Conservation (phyloP, 1,140 invertebrate genomes). For the Maconellicoccus hirsutus region DNA sequence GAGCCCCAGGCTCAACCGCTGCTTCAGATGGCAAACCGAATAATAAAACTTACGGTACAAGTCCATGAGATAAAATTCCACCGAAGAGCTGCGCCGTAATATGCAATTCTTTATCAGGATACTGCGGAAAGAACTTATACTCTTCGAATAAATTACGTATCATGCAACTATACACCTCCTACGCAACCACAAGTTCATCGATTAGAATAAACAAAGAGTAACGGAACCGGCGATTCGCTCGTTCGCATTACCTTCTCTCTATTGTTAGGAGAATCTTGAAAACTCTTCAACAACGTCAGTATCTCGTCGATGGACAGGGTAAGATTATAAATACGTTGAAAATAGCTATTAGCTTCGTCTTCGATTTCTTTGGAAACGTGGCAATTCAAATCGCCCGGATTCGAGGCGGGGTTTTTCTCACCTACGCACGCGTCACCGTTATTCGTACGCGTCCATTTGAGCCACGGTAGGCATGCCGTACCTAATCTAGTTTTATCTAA, state of each 20-base stretch:
- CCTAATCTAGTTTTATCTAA: conserved; percentile 14
- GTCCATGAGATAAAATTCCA: conserved; percentile 91
- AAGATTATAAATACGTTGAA: conserved; percentile 96
- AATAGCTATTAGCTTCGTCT: conserved; percentile 95
- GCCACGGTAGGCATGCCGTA: not conserved
- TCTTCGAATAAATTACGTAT: conserved; percentile 96
- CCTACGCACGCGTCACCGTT: not conserved
- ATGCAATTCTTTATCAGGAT: conserved; percentile 94
- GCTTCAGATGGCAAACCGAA: too few relatives aligned
- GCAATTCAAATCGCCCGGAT: conserved; percentile 1
- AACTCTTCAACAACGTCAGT: conserved; percentile 85
- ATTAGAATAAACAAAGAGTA: too few relatives aligned
- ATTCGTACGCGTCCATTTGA: too few relatives aligned
- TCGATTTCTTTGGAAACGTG: conserved; percentile 85
- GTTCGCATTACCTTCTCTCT: too few relatives aligned
- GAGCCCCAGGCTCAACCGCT: too few relatives aligned
- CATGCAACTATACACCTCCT: conserved; percentile 93
- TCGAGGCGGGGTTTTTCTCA: not conserved
- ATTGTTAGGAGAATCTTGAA: conserved; percentile 80
- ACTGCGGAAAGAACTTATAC: conserved; percentile 95
- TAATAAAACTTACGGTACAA: conserved; percentile 75
- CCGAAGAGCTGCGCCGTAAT: conserved; percentile 97
- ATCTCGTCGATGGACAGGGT: conserved; percentile 86
- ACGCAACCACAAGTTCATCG: conserved; percentile 25
- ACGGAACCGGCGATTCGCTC: too few relatives aligned